A percentile compares a stretch with the other conserved stretches of the same genome.
These are phyloP conservation scores for Diuraphis noxia DNA, from an alignment of 1,140 invertebrate genomes.

Conservation along the genomic window DNA sequence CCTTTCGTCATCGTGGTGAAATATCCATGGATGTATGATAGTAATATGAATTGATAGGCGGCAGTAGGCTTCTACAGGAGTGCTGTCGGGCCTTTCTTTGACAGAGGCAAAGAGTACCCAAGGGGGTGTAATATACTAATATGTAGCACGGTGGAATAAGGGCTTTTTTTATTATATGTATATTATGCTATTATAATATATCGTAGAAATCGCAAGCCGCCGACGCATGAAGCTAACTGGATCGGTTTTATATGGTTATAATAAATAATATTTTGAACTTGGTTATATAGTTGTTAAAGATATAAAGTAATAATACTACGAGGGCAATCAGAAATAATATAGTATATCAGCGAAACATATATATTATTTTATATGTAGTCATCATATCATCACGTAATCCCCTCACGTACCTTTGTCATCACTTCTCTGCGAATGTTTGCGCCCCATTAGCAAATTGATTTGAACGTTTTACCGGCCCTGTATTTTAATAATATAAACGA, in stretches of 20 bases:
- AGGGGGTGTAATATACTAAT: not conserved
- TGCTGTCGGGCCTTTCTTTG: not conserved
- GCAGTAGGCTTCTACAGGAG: not conserved
- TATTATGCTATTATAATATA: not conserved
- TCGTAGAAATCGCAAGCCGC: too few species aligned
- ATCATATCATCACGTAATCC: not conserved
- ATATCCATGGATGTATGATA: not conserved
- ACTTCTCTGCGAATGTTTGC: not conserved
- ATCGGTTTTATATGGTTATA: not conserved
- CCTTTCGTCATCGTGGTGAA: not conserved
- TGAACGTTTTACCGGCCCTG: constrained; percentile 1
- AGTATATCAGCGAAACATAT: not conserved
- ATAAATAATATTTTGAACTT: too few species aligned
- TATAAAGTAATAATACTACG: not conserved
- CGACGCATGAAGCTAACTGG: not conserved
- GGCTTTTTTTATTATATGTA: not conserved
- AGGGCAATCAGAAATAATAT: not conserved
- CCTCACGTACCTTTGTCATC: too few species aligned
- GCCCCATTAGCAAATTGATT: constrained; percentile 52
- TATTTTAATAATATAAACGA: not conserved
- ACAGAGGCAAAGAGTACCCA: not conserved
- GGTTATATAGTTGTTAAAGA: too few species aligned
- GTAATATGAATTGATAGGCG: not conserved
- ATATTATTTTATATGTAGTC: constrained; percentile 5
- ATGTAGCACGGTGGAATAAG: not conserved